A percentile compares a stretch with the other conserved stretches of the same genome.
Evolutionary conservation across 1,140 invertebrate genomes (phyloP).

Genomic region (Gryllus bimaculatus): DNA sequence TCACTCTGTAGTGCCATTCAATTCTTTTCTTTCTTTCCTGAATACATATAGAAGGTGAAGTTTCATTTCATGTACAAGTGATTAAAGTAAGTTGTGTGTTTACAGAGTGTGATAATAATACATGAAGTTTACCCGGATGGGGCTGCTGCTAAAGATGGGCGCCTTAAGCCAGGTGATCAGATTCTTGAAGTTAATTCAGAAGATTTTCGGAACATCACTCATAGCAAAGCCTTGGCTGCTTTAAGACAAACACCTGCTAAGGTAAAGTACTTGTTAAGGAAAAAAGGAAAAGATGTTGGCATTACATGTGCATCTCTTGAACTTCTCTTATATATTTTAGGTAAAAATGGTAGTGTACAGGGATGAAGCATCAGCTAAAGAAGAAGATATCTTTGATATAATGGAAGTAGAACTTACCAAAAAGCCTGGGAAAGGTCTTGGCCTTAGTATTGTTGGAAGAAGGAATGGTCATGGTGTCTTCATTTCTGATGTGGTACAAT

Average conservation of each 20-base stretch:
- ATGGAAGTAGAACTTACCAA: constrained; percentile 85
- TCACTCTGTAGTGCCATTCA: no score
- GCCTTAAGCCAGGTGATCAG: constrained; percentile 86
- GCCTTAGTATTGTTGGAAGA: constrained; percentile 81
- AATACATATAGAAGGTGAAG: no score
- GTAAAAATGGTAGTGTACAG: constrained; percentile 84
- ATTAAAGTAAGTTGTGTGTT: constrained; percentile 18
- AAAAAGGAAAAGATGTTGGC: neutral
- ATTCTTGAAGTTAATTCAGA: constrained; percentile 80
- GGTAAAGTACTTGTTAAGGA: constrained; percentile 33
- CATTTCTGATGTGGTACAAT: constrained; percentile 85
- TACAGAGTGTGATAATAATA: constrained; percentile 79
- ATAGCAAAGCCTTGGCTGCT: constrained; percentile 52
- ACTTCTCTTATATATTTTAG: constrained; percentile 31
- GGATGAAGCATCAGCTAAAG: constrained; percentile 55
- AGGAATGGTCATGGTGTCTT: constrained; percentile 83
- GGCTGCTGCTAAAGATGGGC: constrained; percentile 81
- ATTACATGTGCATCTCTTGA: neutral
- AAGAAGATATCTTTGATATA: constrained; percentile 64
- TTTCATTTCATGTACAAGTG: no score
- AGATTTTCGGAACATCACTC: constrained; percentile 57
- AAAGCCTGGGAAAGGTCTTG: constrained; percentile 86
- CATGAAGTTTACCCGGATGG: constrained; percentile 89
- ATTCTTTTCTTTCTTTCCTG: no score
- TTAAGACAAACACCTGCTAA: constrained; percentile 62